Percentiles rank a stretch among this genome's conserved stretches.
phyloP scores from a whole-genome alignment of 2,113 vertebrate genomes.

The Ivindomyrus marchei region DNA sequence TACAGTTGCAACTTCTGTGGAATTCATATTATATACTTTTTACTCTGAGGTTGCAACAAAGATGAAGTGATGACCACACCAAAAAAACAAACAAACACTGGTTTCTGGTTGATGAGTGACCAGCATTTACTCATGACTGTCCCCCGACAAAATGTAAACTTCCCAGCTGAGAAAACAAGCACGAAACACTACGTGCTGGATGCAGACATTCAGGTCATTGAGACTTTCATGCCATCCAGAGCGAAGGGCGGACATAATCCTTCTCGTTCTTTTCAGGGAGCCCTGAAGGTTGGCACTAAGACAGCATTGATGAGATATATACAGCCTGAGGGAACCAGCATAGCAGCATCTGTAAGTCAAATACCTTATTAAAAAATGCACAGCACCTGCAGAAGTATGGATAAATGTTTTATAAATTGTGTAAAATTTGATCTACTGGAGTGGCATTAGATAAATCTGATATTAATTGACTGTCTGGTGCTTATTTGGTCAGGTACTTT shows the following conservation, averaged over 20 bases:
- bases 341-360: conserved; percentile 40
- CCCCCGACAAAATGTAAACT: conserved; percentile 27
- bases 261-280: conserved; percentile 74
- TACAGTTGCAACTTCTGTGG: neutral
- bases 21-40: neutral
- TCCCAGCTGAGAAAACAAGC: conserved; percentile 36
- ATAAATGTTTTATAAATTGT: neutral
- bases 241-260: conserved; percentile 2
- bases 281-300: conserved; percentile 81
- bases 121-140: conserved; percentile 2
- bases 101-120: neutral
- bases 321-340: conserved; percentile 50
- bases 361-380: neutral
- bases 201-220: conserved; percentile 13
- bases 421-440: neutral
- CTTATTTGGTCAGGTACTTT: neutral
- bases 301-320: conserved; percentile 81
- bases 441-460: neutral
- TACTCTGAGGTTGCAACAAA: neutral
- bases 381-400: neutral
- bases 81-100: neutral
- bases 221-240: neutral
- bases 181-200: neutral
- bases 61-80: neutral
- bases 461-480: neutral